phyloP scores from a whole-genome alignment of 2,888 invertebrate genomes.

The Dioctria rufipes region DNA sequence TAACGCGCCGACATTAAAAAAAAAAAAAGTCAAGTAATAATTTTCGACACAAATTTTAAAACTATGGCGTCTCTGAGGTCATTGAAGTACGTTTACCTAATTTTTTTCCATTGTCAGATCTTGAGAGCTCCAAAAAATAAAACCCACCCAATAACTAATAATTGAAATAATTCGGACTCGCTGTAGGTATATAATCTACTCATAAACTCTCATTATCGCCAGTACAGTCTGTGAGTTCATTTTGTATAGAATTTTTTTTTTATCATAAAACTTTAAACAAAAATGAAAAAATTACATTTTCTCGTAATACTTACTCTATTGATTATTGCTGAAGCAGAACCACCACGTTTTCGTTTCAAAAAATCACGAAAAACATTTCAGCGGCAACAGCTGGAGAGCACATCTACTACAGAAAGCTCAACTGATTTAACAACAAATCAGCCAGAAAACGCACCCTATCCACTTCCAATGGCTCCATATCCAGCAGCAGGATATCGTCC shows the following conservation, averaged over 20 bases:
- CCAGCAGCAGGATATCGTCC: slow-evolving; percentile 53
- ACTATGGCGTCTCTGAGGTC: slow-evolving; percentile 6
- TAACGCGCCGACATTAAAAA: slow-evolving; percentile 11
- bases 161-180: neutral
- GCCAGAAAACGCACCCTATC: slow-evolving; percentile 32
- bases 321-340: slow-evolving; percentile 25
- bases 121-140: neutral
- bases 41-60: slow-evolving; percentile 8
- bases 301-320: neutral
- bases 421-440: slow-evolving; percentile 37
- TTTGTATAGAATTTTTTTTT: slow-evolving; percentile 17
- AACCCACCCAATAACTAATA: neutral
- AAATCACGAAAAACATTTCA: slow-evolving; percentile 27
- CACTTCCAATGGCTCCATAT: slow-evolving; percentile 49
- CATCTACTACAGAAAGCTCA: slow-evolving; percentile 12
- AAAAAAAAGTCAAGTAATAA: slow-evolving; percentile 17
- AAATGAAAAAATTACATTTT: slow-evolving; percentile 13
- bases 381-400: slow-evolving; percentile 20
- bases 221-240: slow-evolving; percentile 23
- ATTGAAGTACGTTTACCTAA: slow-evolving; percentile 18
- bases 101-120: slow-evolving; percentile 16
- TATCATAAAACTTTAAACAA: neutral
- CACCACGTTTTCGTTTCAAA: slow-evolving; percentile 18
- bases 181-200: slow-evolving; percentile 29
- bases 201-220: neutral